These are phyloP conservation scores for Xylocampa areola DNA, from an alignment of 2,888 invertebrate genomes.

Conservation along the genomic window DNA sequence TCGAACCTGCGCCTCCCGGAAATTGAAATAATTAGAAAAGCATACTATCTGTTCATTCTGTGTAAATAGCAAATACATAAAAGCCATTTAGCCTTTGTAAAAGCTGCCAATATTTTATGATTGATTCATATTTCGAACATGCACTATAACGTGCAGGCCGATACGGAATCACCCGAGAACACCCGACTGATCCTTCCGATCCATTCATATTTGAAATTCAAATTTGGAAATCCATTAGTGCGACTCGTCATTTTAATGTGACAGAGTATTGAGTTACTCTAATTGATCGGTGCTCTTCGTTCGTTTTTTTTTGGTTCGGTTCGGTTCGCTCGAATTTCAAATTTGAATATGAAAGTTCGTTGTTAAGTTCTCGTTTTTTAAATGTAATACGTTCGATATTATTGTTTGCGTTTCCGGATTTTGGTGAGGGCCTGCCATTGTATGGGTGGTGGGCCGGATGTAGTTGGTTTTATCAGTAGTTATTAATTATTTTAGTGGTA, in stretches of 20 bases:
- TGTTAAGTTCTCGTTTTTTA: conserved; percentile 59
- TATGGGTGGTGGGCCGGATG: conserved; percentile 48
- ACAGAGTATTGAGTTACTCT: conserved; percentile 89
- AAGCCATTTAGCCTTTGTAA: not conserved
- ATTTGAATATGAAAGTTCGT: conserved; percentile 74
- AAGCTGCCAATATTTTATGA: conserved; percentile 27
- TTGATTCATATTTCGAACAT: conserved; percentile 49
- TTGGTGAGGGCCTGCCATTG: conserved; percentile 48
- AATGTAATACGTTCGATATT: conserved; percentile 62
- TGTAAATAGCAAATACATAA: not conserved
- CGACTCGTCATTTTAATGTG: conserved; percentile 89
- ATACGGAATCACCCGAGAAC: conserved; percentile 51
- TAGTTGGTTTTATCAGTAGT: conserved; percentile 37
- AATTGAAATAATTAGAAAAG: too few species aligned
- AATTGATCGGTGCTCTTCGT: conserved; percentile 82
- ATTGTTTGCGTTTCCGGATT: conserved; percentile 61
- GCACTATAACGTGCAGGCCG: conserved; percentile 24
- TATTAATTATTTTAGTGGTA: conserved; percentile 33
- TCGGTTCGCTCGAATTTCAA: conserved; percentile 78
- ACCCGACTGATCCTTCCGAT: conserved; percentile 78
- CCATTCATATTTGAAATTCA: conserved; percentile 85
- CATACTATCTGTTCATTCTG: not conserved
- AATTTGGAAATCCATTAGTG: conserved; percentile 89
- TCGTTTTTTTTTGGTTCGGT: conserved; percentile 66
- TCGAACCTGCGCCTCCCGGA: too few species aligned